Evolutionary conservation across 2,888 invertebrate genomes (phyloP).

Genomic region (Troides oblongomaculatus): DNA sequence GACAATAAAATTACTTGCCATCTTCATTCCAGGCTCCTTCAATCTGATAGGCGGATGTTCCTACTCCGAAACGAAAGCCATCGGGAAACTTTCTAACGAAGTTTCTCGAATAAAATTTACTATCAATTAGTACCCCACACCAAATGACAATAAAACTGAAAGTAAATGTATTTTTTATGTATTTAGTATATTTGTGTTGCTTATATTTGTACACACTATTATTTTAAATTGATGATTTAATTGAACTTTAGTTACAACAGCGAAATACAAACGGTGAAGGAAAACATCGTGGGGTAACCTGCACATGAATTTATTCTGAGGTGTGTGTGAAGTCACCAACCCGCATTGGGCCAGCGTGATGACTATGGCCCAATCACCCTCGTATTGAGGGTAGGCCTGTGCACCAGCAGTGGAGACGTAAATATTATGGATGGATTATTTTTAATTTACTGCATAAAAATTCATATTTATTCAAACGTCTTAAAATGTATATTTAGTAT

Average conservation of each 20-base stretch:
- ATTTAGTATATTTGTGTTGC: background rate
- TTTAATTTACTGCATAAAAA: background rate
- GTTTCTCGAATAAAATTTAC: background rate
- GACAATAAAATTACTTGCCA: slow-evolving; percentile 47
- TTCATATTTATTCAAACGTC: background rate
- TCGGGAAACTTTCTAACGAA: slow-evolving; percentile 47
- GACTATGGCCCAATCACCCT: too few species aligned
- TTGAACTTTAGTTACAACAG: too few species aligned
- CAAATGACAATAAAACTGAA: background rate
- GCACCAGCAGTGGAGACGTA: too few species aligned
- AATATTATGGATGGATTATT: too few species aligned
- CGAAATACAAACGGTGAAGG: too few species aligned
- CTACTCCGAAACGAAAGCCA: slow-evolving; percentile 31
- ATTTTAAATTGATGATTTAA: background rate
- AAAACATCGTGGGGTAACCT: too few species aligned
- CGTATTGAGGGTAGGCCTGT: too few species aligned
- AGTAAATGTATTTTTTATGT: background rate
- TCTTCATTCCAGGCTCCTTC: slow-evolving; percentile 75
- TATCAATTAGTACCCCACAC: background rate
- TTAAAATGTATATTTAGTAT: background rate
- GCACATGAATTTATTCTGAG: too few species aligned
- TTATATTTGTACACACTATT: too few species aligned
- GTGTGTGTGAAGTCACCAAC: too few species aligned
- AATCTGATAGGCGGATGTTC: slow-evolving; percentile 69
- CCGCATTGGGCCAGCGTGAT: too few species aligned